Conservation (phyloP, 2,797 vertebrate genomes). For the Austrolebias charrua region DNA sequence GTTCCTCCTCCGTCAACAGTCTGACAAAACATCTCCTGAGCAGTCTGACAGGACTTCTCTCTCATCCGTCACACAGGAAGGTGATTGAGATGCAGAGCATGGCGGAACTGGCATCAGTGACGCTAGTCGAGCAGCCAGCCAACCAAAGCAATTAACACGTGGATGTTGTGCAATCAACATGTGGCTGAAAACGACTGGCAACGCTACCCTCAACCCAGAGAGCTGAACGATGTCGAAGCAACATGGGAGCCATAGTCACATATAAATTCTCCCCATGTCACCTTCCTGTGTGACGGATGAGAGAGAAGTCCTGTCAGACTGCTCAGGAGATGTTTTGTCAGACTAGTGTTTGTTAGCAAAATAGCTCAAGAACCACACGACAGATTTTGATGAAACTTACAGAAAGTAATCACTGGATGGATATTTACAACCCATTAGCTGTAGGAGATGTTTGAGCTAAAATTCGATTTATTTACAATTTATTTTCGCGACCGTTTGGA, state of each 20-base stretch:
- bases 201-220: slow-evolving; percentile 22
- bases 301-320: not conserved
- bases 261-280: slow-evolving; percentile 8
- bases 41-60: not conserved
- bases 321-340: not conserved
- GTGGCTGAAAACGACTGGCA: slow-evolving; percentile 33
- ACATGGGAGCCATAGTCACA: slow-evolving; percentile 4
- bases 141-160: slow-evolving; percentile 43
- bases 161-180: slow-evolving; percentile 42
- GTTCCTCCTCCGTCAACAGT: not conserved
- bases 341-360: too few species aligned
- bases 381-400: too few species aligned
- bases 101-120: slow-evolving; percentile 27
- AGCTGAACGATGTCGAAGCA: slow-evolving; percentile 8
- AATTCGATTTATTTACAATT: too few species aligned
- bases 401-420: too few species aligned
- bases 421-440: too few species aligned
- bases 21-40: not conserved
- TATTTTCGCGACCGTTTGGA: too few species aligned
- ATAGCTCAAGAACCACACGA: too few species aligned
- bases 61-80: slow-evolving; percentile 10
- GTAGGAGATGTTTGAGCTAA: too few species aligned
- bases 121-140: slow-evolving; percentile 29
- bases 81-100: slow-evolving; percentile 45
- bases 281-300: slow-evolving; percentile 9